Conservation (phyloP, 2,113 vertebrate species). For the Oceanodroma tethys region DNA sequence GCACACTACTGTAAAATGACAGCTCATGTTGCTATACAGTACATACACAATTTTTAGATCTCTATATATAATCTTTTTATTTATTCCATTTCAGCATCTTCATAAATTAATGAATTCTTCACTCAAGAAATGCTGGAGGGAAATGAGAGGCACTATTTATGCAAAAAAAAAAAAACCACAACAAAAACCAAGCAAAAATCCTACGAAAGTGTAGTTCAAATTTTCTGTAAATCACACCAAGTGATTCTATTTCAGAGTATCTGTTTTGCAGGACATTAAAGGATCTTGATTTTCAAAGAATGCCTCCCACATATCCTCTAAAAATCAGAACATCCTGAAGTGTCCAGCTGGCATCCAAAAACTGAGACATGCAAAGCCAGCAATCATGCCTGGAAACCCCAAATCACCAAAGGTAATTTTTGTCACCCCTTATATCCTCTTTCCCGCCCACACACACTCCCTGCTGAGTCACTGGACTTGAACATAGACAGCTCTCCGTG, state of each 20-base stretch:
- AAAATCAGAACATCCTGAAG: background rate
- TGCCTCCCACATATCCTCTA: background rate
- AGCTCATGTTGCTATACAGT: background rate
- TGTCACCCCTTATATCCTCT: background rate
- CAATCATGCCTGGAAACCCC: background rate
- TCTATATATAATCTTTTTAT: background rate
- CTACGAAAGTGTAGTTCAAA: background rate
- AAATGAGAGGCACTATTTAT: background rate
- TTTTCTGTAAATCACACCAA: background rate
- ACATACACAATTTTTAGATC: background rate
- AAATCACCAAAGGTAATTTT: background rate
- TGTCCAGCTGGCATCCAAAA: background rate
- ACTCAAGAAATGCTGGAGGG: background rate
- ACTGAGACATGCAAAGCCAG: background rate
- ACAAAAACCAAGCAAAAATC: background rate
- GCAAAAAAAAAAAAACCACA: background rate
- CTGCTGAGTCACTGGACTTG: background rate
- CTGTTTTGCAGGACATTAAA: background rate
- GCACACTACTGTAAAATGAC: background rate
- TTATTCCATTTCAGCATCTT: background rate
- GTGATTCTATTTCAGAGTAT: background rate
- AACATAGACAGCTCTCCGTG: background rate
- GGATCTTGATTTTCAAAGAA: background rate
- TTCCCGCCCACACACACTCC: rapidly evolving
- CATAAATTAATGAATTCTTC: background rate